phyloP scores from a whole-genome alignment of 1,140 invertebrate species.

The Ceratina australensis region DNA sequence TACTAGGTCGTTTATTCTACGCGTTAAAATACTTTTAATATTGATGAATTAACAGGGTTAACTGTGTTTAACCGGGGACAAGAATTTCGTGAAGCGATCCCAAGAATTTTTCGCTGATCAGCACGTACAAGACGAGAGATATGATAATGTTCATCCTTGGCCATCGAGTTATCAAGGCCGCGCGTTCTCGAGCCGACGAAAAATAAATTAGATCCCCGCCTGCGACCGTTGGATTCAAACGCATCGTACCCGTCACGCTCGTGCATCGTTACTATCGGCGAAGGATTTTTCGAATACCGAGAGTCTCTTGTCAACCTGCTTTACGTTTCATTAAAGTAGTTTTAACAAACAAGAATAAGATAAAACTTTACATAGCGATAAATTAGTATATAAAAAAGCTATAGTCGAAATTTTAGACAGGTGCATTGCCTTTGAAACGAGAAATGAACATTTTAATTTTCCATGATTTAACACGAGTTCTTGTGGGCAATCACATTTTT shows the following conservation, averaged over 20 bases:
- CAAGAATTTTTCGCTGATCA: background rate
- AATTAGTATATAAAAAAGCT: too few relatives aligned
- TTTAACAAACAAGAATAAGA: too few relatives aligned
- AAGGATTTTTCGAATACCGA: constrained; percentile 41
- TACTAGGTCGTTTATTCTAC: too few relatives aligned
- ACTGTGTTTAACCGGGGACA: background rate
- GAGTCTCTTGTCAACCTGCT: constrained; percentile 29
- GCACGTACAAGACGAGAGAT: constrained; percentile 4
- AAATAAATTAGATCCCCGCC: constrained; percentile 16
- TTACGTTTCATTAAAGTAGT: constrained; percentile 47
- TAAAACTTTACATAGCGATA: too few relatives aligned
- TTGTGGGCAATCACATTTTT: too few relatives aligned
- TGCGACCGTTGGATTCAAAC: constrained; percentile 31
- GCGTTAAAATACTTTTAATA: too few relatives aligned
- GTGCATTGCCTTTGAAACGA: too few relatives aligned
- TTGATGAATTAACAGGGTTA: background rate
- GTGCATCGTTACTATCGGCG: constrained; percentile 39
- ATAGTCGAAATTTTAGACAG: too few relatives aligned
- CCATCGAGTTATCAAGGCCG: constrained; percentile 41
- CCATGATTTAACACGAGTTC: too few relatives aligned
- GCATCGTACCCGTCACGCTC: constrained; percentile 29
- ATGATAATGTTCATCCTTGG: constrained; percentile 14
- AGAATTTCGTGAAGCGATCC: background rate
- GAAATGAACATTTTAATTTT: too few relatives aligned
- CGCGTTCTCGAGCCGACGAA: background rate